Conservation (phyloP, 2,113 vertebrate genomes). For the Corythaixoides concolor region DNA sequence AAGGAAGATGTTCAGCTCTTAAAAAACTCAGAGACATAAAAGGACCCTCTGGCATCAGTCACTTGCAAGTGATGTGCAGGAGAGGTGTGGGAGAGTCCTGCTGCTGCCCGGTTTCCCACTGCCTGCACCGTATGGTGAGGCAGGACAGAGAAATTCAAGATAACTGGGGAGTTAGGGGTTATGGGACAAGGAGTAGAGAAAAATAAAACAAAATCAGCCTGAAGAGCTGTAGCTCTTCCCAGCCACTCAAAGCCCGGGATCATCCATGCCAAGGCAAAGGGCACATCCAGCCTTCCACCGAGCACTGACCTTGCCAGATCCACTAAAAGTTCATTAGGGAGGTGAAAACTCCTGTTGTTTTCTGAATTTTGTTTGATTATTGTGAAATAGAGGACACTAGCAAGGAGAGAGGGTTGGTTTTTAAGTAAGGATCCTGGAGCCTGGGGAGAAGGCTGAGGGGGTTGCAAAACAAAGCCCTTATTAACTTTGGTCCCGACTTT, state of each 20-base stretch:
- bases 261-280: accelerated
- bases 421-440: neutral
- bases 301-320: neutral
- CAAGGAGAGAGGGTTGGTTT: neutral
- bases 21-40: neutral
- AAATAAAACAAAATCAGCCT: neutral
- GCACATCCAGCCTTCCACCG: neutral
- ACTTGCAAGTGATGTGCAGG: neutral
- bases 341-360: constrained; percentile 7
- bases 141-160: neutral
- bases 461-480: constrained; percentile 2
- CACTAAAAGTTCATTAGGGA: neutral
- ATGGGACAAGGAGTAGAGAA: neutral
- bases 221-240: neutral
- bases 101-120: neutral
- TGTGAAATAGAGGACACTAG: constrained; percentile 22
- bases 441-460: neutral
- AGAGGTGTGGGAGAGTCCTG: neutral
- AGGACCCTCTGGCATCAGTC: neutral
- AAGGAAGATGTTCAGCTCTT: neutral
- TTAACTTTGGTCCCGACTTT: constrained; percentile 44
- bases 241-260: neutral
- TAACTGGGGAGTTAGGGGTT: neutral
- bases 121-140: neutral
- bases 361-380: neutral